These are phyloP conservation scores for Urocyon cinereoargenteus DNA, from an alignment of 2,797 vertebrate species.

Conservation along the genomic window DNA sequence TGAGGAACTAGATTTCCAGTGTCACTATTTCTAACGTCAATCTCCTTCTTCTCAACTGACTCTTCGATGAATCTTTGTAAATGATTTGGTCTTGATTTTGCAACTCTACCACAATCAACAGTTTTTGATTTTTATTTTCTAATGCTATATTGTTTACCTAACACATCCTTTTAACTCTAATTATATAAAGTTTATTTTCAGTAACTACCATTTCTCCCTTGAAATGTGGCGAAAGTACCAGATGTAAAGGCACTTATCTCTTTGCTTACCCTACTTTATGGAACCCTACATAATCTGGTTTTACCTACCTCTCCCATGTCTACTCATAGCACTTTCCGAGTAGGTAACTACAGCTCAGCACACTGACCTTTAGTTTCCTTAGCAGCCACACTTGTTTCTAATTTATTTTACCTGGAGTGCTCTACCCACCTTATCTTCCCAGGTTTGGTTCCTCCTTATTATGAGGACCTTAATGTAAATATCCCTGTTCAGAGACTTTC, in stretches of 20 bases:
- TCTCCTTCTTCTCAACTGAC: constrained; percentile 10
- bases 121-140: background rate
- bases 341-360: background rate
- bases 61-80: background rate
- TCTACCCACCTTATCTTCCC: background rate
- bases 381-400: background rate
- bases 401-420: background rate
- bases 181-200: background rate
- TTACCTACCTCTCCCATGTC: background rate
- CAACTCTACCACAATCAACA: background rate
- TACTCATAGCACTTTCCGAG: background rate
- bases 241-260: background rate
- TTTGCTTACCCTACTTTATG: background rate
- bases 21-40: background rate
- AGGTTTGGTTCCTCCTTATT: background rate
- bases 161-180: background rate
- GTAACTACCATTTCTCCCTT: background rate
- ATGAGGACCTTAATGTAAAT: background rate
- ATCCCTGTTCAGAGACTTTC: background rate
- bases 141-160: background rate
- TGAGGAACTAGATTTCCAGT: background rate
- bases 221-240: background rate
- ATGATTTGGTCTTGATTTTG: background rate
- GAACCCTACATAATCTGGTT: background rate
- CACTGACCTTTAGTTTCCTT: background rate